phyloP scores from a whole-genome alignment of 2,888 invertebrate species.

The Drosophila yooni region DNA sequence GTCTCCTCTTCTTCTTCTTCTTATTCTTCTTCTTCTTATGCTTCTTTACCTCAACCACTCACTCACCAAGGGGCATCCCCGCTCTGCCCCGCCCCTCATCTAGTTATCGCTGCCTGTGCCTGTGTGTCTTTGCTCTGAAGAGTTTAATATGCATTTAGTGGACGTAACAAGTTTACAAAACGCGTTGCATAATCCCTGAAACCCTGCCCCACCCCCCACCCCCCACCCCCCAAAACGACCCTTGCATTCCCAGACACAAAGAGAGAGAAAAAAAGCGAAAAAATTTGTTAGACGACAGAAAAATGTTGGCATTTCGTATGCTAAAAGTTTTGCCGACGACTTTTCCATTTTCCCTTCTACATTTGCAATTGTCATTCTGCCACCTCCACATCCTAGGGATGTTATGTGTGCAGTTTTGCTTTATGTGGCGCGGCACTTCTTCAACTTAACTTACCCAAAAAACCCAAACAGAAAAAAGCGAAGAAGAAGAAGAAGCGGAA shows the following conservation, averaged over 20 bases:
- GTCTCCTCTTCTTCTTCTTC: background rate
- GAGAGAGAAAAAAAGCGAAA: background rate
- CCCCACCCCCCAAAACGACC: background rate
- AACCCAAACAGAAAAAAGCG: background rate
- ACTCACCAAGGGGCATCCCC: too few relatives aligned
- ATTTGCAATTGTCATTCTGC: constrained; percentile 7
- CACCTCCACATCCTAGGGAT: background rate
- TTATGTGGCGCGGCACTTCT: constrained; percentile 39
- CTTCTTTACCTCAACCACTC: background rate
- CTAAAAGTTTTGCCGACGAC: constrained; percentile 25
- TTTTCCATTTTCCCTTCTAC: constrained; percentile 25
- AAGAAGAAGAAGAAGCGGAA: background rate
- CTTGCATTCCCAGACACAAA: constrained; percentile 14
- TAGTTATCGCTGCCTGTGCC: background rate
- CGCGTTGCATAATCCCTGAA: constrained; percentile 59
- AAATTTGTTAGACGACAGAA: constrained; percentile 11
- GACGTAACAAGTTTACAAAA: constrained; percentile 72
- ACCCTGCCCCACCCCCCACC: background rate
- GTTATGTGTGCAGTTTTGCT: constrained; percentile 23
- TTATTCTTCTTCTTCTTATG: background rate
- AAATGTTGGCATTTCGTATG: constrained; percentile 33
- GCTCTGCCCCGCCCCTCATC: background rate
- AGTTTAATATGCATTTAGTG: constrained; percentile 80
- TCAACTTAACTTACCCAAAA: constrained; percentile 16
- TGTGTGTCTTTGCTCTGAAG: constrained; percentile 41